Percentiles rank a stretch among this genome's conserved stretches.
Evolutionary conservation across 2,888 invertebrate species (phyloP).

Genomic region (Cryptus viduatorius): DNA sequence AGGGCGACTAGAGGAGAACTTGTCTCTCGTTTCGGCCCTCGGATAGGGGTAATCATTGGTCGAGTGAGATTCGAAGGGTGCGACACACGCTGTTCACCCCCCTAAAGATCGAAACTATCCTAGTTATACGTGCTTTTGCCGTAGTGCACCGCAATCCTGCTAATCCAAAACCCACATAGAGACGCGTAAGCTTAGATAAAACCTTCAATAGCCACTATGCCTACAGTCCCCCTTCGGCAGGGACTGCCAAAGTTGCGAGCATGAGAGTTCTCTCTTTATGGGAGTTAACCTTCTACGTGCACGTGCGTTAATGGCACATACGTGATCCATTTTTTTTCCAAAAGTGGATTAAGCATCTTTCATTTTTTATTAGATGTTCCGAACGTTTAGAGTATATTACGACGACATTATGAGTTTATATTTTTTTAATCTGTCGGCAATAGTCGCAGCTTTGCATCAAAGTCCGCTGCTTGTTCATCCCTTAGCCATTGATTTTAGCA

Average conservation of each 20-base stretch:
- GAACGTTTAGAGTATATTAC: conserved; percentile 10
- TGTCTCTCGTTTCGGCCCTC: conserved; percentile 46
- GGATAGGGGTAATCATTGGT: conserved; percentile 78
- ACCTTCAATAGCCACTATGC: conserved; percentile 43
- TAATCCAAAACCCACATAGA: conserved; percentile 76
- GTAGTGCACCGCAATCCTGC: conserved; percentile 61
- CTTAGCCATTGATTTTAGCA: no score
- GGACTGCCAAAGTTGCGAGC: conserved; percentile 51
- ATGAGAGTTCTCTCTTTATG: conserved; percentile 44
- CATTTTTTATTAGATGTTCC: conserved; percentile 22
- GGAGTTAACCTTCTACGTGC: conserved; percentile 45
- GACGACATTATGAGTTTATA: not conserved
- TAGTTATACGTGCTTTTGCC: conserved; percentile 43
- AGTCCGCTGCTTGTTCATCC: no score
- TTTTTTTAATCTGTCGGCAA: not conserved
- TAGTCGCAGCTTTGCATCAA: no score
- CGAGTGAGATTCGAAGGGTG: conserved; percentile 70
- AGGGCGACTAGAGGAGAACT: conserved; percentile 9
- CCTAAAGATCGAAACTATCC: conserved; percentile 48
- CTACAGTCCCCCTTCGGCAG: conserved; percentile 15
- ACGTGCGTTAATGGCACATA: conserved; percentile 61
- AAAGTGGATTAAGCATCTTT: conserved; percentile 11
- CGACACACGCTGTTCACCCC: conserved; percentile 64
- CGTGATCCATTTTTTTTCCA: conserved; percentile 47
- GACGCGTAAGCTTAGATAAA: conserved; percentile 65